Percentiles rank a stretch among this genome's conserved stretches.
phyloP scores from a whole-genome alignment of 1,140 invertebrate species.

The Asbolus verrucosus region DNA sequence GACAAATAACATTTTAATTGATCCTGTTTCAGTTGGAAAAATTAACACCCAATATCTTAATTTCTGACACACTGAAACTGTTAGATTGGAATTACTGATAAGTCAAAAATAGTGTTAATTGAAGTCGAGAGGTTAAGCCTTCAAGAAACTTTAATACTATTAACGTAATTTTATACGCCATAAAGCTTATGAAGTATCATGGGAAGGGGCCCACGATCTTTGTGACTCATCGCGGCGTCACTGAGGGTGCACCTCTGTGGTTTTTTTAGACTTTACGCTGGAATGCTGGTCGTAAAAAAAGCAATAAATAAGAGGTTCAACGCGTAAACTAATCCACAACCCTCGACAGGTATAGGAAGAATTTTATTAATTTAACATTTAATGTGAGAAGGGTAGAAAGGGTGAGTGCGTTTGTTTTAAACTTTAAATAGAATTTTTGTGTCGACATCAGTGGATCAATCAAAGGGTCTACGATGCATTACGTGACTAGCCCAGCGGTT shows the following conservation, averaged over 20 bases:
- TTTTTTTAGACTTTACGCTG: too few relatives aligned
- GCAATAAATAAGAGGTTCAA: background rate
- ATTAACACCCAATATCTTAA: too few relatives aligned
- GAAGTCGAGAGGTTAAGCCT: slow-evolving; percentile 6
- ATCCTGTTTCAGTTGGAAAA: too few relatives aligned
- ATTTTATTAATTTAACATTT: too few relatives aligned
- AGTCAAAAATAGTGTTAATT: too few relatives aligned
- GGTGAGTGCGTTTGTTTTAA: too few relatives aligned
- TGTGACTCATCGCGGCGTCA: slow-evolving; percentile 22
- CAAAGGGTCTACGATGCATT: slow-evolving; percentile 13
- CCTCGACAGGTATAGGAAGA: too few relatives aligned
- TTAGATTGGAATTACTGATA: too few relatives aligned
- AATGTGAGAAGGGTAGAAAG: too few relatives aligned
- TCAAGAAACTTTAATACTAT: slow-evolving; percentile 28
- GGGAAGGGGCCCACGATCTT: slow-evolving; percentile 8
- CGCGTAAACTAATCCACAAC: too few relatives aligned
- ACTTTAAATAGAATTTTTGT: slow-evolving; percentile 16
- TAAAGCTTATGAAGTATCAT: slow-evolving; percentile 21
- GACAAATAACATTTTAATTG: too few relatives aligned
- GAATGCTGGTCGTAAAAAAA: background rate
- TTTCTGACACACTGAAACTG: too few relatives aligned
- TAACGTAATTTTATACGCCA: slow-evolving; percentile 17
- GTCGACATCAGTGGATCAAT: background rate
- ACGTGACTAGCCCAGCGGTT: slow-evolving; percentile 3
- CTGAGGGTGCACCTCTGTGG: slow-evolving; percentile 5